Evolutionary conservation across 2,113 vertebrate genomes (phyloP).

Genomic region (Bubo blakistoni): DNA sequence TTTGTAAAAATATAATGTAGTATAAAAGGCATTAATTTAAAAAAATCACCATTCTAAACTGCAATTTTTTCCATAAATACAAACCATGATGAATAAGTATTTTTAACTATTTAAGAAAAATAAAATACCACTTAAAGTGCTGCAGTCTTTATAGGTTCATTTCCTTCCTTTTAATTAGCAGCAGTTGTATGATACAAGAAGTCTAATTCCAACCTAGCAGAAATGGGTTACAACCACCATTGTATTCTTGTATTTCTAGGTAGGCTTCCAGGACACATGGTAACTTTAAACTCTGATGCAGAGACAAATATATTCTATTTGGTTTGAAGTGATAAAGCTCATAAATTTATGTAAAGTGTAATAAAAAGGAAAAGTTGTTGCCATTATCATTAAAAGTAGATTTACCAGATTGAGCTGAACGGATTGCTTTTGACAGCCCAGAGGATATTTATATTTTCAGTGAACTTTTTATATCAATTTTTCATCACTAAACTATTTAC

Average conservation of each 20-base stretch:
- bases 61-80: neutral
- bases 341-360: constrained; percentile 71
- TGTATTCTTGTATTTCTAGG: neutral
- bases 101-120: neutral
- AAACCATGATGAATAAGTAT: neutral
- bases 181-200: neutral
- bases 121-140: neutral
- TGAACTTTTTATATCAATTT: constrained; percentile 66
- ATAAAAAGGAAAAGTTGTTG: constrained; percentile 72
- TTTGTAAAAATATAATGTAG: neutral
- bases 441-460: constrained; percentile 68
- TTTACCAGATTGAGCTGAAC: constrained; percentile 65
- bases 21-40: neutral
- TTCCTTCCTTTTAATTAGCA: neutral
- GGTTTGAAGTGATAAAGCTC: constrained; percentile 52
- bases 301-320: constrained; percentile 55
- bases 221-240: neutral
- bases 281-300: constrained; percentile 14
- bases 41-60: neutral
- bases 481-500: constrained; percentile 67
- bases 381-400: constrained; percentile 73
- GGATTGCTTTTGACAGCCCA: constrained; percentile 67
- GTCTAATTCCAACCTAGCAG: neutral
- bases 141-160: neutral
- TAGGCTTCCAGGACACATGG: neutral